Base-by-base conservation (phyloP, 2,797 vertebrate genomes). In the Arrhamphus sclerolepis region DNA sequence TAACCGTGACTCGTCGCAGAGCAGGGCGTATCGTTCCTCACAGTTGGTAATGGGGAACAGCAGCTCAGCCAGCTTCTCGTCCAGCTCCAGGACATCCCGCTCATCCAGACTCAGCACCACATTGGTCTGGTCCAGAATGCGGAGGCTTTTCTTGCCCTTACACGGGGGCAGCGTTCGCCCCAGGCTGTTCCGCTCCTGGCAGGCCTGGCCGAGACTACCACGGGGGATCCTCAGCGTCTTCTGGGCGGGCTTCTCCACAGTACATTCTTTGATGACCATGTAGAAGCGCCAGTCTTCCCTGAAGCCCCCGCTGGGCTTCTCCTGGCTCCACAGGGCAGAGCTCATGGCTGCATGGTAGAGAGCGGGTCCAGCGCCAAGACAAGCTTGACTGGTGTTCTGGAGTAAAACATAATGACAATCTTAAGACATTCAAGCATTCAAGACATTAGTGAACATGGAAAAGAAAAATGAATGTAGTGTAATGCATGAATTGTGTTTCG, bases 11-110 rank as follows among this genome's bases (percentile, higher is more conserved):
- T 94, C 94, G 91, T 95, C 96, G 62, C 92, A 95, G 73, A 96
- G 96, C 64, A 98, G 87, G 70, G 92, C 92, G 43, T 97, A 94
- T 60, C 97, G 93, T 84, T 98, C 98, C 80, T 99, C 98, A 49
- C 95, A 98, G 89, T 97, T 98, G 83, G 96, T 98, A 73, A 99
- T 97, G n/a, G 98, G 97, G 84, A 98, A 92, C 39, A 99, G 94
- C 73, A 99, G 82, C 86, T 99, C 97, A 0, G 97, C 95, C 67
- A 96, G 86, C 62, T 96, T 97, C 78, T 98, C 96, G 4, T 94
- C 95, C 72, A 99, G 93, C 89, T 98, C 97, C 73, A 93, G 77
- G 47, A 96, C 91, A 3, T 99, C 96, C 58, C 97, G 95, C 77
- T 98, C 97, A 1, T 99, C 97, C 76, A 98, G 92, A 68, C 94